A percentile compares a stretch with the other conserved stretches of the same genome.
Conservation (phyloP, 2,113 vertebrate genomes). For the Camelus dromedarius region DNA sequence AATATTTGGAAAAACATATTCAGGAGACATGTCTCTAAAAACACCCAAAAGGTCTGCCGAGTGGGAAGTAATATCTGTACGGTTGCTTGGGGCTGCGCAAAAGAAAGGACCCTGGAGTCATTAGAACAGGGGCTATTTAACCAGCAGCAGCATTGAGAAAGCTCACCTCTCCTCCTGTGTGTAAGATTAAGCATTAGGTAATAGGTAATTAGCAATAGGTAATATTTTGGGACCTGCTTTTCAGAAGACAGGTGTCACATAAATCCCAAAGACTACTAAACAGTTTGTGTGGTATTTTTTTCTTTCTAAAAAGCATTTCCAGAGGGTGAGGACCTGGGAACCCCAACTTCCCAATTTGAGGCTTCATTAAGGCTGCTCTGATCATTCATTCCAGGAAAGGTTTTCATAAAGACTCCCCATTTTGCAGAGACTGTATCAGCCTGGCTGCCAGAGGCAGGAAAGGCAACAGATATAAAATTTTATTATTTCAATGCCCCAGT, state of each 20-base stretch:
- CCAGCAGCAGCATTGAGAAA: neutral
- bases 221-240: constrained; percentile 20
- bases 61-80: neutral
- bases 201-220: neutral
- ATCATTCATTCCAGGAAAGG: constrained; percentile 71
- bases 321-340: constrained; percentile 32
- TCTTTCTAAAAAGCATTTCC: neutral
- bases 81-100: neutral
- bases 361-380: constrained; percentile 60
- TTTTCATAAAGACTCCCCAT: constrained; percentile 77
- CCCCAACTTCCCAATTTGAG: constrained; percentile 3
- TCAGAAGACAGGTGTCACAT: constrained; percentile 41
- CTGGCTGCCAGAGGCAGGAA: constrained; percentile 89
- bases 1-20: constrained; percentile 77
- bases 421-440: constrained; percentile 84
- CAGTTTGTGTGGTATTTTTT: neutral
- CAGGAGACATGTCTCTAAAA: constrained; percentile 52
- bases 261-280: constrained; percentile 47
- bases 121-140: neutral
- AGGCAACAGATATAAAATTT: constrained; percentile 90
- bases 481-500: constrained; percentile 90
- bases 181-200: neutral
- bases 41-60: neutral
- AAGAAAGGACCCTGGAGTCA: neutral
- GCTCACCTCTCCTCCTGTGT: neutral